These are phyloP conservation scores for Parambassis ranga DNA, from an alignment of 2,797 vertebrate genomes.

Conservation along the genomic window DNA sequence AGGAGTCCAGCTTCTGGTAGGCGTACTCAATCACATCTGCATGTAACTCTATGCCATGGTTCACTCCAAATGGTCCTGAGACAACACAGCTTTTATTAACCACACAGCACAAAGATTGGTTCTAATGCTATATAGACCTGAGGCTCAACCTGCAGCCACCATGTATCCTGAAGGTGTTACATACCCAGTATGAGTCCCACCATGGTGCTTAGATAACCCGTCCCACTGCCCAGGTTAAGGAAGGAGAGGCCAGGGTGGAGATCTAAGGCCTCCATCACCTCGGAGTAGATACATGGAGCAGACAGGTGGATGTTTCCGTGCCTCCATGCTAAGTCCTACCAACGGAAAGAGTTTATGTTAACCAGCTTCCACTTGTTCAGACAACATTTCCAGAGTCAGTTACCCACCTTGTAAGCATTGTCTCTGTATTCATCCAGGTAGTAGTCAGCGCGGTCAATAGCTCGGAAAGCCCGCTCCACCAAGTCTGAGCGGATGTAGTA, in stretches of 20 bases:
- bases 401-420: constrained; percentile 90
- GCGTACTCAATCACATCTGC: constrained; percentile 94
- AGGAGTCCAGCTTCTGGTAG: constrained; percentile 92
- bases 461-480: constrained; percentile 93
- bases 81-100: not conserved
- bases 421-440: constrained; percentile 95
- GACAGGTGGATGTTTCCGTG: constrained; percentile 97
- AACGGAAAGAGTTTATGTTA: not conserved
- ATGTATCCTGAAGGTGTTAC: too few species aligned
- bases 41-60: constrained; percentile 94
- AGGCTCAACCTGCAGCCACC: too few species aligned
- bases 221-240: constrained; percentile 95
- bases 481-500: constrained; percentile 94
- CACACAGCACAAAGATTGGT: too few species aligned
- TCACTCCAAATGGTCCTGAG: constrained; percentile 94
- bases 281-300: constrained; percentile 96
- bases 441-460: constrained; percentile 93
- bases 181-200: constrained; percentile 95
- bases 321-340: constrained; percentile 91
- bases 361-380: too few species aligned
- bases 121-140: too few species aligned
- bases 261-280: constrained; percentile 98
- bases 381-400: too few species aligned
- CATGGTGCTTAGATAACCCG: constrained; percentile 98
- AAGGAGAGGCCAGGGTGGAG: constrained; percentile 94